These are phyloP conservation scores for Laterallus jamaicensis DNA, from an alignment of 2,113 vertebrate species.

Conservation along the genomic window DNA sequence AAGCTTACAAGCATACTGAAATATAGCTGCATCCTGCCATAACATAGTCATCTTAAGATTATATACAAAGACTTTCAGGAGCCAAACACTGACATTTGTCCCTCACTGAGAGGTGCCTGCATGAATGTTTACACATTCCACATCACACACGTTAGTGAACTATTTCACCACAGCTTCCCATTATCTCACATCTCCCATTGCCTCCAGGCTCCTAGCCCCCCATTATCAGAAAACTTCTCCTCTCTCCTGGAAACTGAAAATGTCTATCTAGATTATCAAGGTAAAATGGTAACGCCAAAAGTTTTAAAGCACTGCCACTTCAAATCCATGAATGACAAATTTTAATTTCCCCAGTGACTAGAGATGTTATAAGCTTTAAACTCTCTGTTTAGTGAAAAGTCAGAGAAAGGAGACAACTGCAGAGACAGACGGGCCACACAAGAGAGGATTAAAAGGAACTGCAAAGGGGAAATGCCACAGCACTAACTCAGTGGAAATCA, in stretches of 20 bases:
- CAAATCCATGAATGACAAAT: neutral
- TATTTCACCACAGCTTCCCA: neutral
- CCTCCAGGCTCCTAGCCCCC: neutral
- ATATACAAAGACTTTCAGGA: neutral
- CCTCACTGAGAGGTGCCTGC: neutral
- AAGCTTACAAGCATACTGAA: neutral
- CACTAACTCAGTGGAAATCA: neutral
- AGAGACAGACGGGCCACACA: too few species aligned
- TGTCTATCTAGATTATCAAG: neutral
- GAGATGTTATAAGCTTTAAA: neutral
- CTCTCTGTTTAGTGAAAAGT: too few species aligned
- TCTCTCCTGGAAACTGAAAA: neutral
- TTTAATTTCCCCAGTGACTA: neutral
- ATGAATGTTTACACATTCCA: rapidly evolving
- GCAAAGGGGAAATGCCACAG: neutral
- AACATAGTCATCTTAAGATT: neutral
- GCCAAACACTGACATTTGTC: neutral
- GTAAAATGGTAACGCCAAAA: neutral
- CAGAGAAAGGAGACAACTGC: too few species aligned
- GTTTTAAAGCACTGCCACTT: neutral
- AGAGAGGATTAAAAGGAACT: neutral
- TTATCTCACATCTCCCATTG: neutral
- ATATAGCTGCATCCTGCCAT: neutral
- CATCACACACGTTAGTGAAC: neutral
- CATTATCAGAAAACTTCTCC: neutral